Conservation (phyloP, 2,113 vertebrate species). For the Mormyrus iriodes region DNA sequence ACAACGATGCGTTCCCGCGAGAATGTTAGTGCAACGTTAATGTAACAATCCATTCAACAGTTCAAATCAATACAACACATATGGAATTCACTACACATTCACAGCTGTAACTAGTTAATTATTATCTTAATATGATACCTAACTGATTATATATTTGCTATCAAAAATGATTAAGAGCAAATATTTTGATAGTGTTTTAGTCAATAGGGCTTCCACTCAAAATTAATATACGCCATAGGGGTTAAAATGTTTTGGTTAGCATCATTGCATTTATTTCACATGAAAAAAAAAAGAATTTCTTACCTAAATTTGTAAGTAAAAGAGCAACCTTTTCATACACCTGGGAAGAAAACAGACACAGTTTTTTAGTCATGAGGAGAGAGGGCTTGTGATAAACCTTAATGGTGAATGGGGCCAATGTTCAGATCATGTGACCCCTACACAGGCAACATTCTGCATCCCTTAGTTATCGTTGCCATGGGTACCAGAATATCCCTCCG, state of each 20-base stretch:
- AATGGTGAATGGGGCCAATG: not conserved
- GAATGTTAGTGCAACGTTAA: not conserved
- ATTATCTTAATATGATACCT: not conserved
- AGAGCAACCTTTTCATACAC: constrained; percentile 91
- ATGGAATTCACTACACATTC: not conserved
- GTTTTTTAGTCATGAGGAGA: not conserved
- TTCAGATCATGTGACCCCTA: not conserved
- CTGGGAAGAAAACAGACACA: constrained; percentile 55
- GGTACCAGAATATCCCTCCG: not conserved
- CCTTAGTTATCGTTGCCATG: not conserved
- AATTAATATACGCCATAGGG: not conserved
- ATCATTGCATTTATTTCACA: not conserved
- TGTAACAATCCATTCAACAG: not conserved
- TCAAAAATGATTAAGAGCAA: not conserved
- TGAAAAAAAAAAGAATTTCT: constrained; percentile 39
- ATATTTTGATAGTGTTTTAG: not conserved
- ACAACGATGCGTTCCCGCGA: not conserved
- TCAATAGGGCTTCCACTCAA: not conserved
- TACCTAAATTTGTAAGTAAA: constrained; percentile 89
- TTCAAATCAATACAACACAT: not conserved
- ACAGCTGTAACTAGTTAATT: not conserved
- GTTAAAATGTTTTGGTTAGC: not conserved
- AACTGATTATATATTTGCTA: not conserved
- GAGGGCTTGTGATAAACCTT: not conserved
- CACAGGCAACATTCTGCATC: not conserved